Base-by-base conservation (phyloP, 2,888 invertebrate genomes). In the Ophioninae sp. region DNA sequence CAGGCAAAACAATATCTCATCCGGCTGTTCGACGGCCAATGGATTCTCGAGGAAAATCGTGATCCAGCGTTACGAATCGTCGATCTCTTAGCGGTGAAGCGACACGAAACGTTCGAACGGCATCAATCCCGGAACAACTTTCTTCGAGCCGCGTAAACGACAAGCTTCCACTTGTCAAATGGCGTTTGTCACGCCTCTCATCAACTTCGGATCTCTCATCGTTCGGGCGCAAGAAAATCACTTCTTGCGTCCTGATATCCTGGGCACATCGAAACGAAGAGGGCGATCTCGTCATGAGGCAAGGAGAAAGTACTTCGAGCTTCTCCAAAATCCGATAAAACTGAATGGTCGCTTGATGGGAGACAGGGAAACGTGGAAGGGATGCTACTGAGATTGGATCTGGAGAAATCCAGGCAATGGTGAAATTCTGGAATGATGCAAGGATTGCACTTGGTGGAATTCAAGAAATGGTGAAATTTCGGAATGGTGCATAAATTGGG, bases 51-150 rank as follows among this genome's bases (percentile, higher is more conserved):
- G 76, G 73, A 51, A 68, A 63, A 68, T 74, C 77, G 23, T 79
- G 75, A 79, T 75, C 58, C 67, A 37, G 73, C 76, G 84, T 84
- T 79, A 74, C 84, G 68, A 84, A 84, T 84, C 68, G 61, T 65
- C 30, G 73, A 56, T 78, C 82, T 67, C 68, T 78, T 67, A 73
- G 69, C 81, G 75, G 68, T 64, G 56, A 72, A 64, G 75, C 75
- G 65, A 71, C 78, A 65, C 74, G 82, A 69, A 77, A 68, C 77
- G 64, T 73, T 41, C 68, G 61, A 68, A 58, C 72, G 59, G 59
- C 77, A 61, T 77, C 72, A 68, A 82, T 73, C 76, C 84, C 84
- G 84, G 84, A 84, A 84, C 81, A 82, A 84, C 84, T 84, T 84
- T 84, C 81, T 82, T 79, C 69, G 20, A 79, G 17, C 75, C 56